Base-by-base conservation (phyloP, 2,888 invertebrate species). In the Caenorhabditis macrosperma region DNA sequence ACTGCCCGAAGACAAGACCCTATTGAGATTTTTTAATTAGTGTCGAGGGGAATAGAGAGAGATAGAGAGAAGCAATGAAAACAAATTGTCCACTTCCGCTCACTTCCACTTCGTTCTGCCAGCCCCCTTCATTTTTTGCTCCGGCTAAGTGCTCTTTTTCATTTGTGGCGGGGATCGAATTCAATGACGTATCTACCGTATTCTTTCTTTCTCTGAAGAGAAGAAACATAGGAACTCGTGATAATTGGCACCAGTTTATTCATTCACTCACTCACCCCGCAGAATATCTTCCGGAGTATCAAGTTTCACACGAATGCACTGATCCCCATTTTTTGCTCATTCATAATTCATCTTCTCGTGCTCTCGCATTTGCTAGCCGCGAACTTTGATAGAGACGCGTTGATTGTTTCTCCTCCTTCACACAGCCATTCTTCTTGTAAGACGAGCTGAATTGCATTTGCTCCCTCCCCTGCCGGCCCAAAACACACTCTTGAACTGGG, bases 11-110 rank as follows among this genome's bases (percentile, higher is more conserved):
- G 44, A 57, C 48, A 52, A 15, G 46, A 41, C 41, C 50, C 74
- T 64, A 57, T 74, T 64, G 74, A 74, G 74, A 74, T 64, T 74
- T n/a, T 72, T 74, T 74, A 74, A 74, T 74, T 74, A 74, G 64
- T 35, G 48, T 55, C n/a, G 28, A 64, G 38, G 28, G 41, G 54
- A 24, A 61, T 20, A 50, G 4, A 57, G 28, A 30, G 10, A n/a
- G n/a, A n/a, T n/a, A n/a, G 44, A 28, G 22, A 28, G 24, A 17
- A 17, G 44, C 22, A 59, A 35, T 17, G 26, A 50, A 30, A 71
- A 41, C 44, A 28, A 71, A 41, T 26, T 12, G 52, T n/a, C 17
- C 15, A 48, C 20, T 35, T 12, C n/a, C n/a, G n/a, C n/a, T n/a
- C 15, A 48, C 20, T 35, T 24, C 50, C 38, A 64, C 44, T 46